Evolutionary conservation across 2,888 invertebrate species (phyloP).

Genomic region (Pachydiplax longipennis): DNA sequence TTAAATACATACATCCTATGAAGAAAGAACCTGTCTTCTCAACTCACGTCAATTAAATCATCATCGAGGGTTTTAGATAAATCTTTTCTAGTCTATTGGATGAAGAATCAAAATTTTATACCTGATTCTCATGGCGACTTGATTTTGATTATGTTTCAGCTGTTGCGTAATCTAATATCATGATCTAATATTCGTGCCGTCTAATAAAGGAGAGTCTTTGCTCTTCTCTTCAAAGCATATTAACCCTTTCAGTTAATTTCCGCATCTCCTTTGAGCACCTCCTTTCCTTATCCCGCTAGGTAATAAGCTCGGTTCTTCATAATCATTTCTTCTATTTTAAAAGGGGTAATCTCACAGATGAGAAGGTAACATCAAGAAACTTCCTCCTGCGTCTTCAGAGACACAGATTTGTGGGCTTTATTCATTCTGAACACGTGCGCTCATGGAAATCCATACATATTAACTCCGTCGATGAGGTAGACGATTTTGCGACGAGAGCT

Average conservation of each 20-base stretch:
- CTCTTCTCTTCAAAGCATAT: neutral
- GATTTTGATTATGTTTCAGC: no score
- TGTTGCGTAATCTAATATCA: no score
- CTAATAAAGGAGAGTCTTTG: no score
- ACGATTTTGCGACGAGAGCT: neutral
- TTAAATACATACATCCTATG: no score
- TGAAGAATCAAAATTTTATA: no score
- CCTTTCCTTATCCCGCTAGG: neutral
- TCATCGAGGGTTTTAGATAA: no score
- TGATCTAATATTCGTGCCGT: no score
- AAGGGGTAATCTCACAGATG: constrained; percentile 16
- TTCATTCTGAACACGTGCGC: neutral
- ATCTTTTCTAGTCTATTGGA: no score
- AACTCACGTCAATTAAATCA: no score
- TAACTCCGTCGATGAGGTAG: neutral
- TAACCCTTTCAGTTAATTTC: neutral
- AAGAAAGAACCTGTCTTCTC: no score
- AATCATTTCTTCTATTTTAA: neutral
- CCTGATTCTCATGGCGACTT: no score
- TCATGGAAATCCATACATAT: neutral
- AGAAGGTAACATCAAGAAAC: neutral
- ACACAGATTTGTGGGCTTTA: neutral
- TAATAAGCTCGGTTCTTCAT: neutral
- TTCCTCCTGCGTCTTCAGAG: neutral
- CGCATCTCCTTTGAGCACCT: neutral